A percentile compares a stretch with the other conserved stretches of the same genome.
These are phyloP conservation scores for Sinocyclocheilus anophthalmus DNA, from an alignment of 2,113 vertebrate genomes.

Conservation along the genomic window DNA sequence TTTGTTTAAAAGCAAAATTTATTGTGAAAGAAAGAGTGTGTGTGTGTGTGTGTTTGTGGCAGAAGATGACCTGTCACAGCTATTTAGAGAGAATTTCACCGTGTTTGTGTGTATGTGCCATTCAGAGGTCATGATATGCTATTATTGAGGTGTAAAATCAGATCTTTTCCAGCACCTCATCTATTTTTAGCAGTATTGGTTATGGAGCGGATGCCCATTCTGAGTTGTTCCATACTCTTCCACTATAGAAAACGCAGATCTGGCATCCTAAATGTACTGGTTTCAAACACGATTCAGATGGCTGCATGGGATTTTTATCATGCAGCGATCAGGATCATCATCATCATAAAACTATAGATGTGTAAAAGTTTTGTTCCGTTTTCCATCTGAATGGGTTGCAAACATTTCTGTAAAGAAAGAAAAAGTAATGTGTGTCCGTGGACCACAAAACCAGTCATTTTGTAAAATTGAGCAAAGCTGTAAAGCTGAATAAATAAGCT, in stretches of 20 bases:
- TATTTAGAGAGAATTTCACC: neutral
- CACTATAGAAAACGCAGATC: neutral
- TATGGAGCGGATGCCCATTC: neutral
- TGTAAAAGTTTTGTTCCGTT: too few relatives aligned
- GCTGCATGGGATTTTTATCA: too few relatives aligned
- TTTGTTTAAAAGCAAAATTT: neutral
- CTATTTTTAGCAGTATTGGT: neutral
- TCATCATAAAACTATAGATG: too few relatives aligned
- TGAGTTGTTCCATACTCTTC: neutral
- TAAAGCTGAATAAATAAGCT: too few relatives aligned
- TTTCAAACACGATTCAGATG: neutral
- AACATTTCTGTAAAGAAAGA: too few relatives aligned
- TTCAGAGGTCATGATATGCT: neutral
- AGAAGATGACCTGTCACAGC: neutral
- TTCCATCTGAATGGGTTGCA: too few relatives aligned
- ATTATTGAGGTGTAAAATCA: neutral
- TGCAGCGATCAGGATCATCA: too few relatives aligned
- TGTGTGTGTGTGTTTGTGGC: neutral
- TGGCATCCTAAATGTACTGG: neutral
- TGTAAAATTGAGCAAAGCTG: too few relatives aligned
- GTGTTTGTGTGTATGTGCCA: neutral
- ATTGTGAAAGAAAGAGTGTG: neutral
- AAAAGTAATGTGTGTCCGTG: too few relatives aligned
- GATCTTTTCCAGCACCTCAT: neutral
- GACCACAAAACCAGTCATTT: too few relatives aligned